Evolutionary conservation across 2,113 vertebrate species (phyloP).

Genomic region (Perca schrenkii): DNA sequence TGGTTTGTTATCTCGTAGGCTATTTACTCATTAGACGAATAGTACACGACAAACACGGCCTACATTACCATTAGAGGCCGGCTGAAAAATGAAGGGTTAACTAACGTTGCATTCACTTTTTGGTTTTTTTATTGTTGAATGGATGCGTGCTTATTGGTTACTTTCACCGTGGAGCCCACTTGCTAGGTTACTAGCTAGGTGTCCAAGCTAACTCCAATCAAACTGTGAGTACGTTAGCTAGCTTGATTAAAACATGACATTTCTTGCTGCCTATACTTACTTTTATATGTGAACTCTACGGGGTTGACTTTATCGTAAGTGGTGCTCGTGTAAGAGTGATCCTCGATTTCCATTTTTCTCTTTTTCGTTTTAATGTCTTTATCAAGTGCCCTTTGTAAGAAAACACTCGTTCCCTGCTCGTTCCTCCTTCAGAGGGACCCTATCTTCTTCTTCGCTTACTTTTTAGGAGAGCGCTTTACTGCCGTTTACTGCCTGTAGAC

Average conservation of each 20-base stretch:
- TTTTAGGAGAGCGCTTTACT: background rate
- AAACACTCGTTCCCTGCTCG: background rate
- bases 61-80: background rate
- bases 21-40: background rate
- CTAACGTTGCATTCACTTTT: background rate
- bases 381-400: constrained; percentile 48
- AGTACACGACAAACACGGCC: background rate
- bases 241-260: background rate
- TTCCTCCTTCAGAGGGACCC: constrained; percentile 35
- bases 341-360: constrained; percentile 43
- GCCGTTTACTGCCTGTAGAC: background rate
- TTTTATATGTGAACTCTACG: constrained; percentile 71
- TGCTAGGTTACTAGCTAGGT: constrained; percentile 40
- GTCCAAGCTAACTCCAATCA: constrained; percentile 8
- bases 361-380: background rate
- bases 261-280: constrained; percentile 57
- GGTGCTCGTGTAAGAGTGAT: constrained; percentile 58
- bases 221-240: background rate
- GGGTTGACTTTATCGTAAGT: background rate
- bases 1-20: background rate
- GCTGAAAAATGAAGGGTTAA: background rate
- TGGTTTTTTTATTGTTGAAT: background rate
- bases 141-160: background rate
- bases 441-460: constrained; percentile 47
- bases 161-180: constrained; percentile 19